Evolutionary conservation across 2,888 invertebrate species (phyloP), one percentile per base, ranked within the genome.

Genomic region (Xylota segnis): DNA sequence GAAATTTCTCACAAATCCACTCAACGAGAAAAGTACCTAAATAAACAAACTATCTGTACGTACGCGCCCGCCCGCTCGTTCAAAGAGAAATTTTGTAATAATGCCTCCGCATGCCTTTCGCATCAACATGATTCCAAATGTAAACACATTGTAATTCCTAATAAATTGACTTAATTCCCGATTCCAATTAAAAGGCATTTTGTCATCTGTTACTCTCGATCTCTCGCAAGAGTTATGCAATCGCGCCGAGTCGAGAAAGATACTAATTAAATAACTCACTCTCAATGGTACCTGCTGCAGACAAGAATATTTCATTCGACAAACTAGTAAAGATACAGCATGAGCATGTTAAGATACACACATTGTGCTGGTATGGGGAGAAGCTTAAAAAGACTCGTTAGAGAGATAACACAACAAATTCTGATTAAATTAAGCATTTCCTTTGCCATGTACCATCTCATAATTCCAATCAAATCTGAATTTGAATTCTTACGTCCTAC

Each of bases 391-490:
- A 37, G 5, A 61, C 72, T 83, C 34, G 47, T 68, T 58, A 70
- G 59, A 70, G 59, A 66, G 70, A 76, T 65, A 75, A 71, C 82
- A 75, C 40, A 75, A 66, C 54, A 66, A 68, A 70, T 23, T 50
- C 68, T 77, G 76, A 86, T 86, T 86, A 86, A 86, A 86, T 86
- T 86, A 86, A 40, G 56, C 82, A 86, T 82, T 86, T 86, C 86
- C 86, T 86, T 82, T 54, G 43, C 32, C 47, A 43, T 50, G 27
- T 23, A 47, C 4, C 47, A 56, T 70, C 78, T 78, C 34, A 77
- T 70, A 70, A 50, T 77, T 68, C 54, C 32, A 75, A 56, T 47
- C 54, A 74, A 72, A 52, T 54, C 63, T 29, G 47, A 75, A 58
- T 75, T 37, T 56, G 2, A 23, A 72, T 34, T 68, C 79, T 52